Percentiles rank a stretch among this genome's conserved stretches.
These are phyloP conservation scores for Ceramica pisi DNA, from an alignment of 2,888 invertebrate genomes.

Conservation along the genomic window DNA sequence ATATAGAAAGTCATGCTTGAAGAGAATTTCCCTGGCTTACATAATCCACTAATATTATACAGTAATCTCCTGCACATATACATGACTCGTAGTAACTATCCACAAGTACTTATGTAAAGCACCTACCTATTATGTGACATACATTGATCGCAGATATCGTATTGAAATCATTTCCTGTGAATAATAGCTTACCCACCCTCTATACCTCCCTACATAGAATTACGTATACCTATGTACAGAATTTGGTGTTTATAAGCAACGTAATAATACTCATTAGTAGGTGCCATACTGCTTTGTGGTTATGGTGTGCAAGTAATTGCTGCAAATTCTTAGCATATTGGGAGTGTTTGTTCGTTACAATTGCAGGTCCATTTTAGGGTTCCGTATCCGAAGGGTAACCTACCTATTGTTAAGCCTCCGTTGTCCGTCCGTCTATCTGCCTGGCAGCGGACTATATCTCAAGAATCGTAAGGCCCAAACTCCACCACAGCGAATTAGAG, in stretches of 20 bases:
- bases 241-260: background rate
- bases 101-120: background rate
- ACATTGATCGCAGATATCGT: slow-evolving; percentile 33
- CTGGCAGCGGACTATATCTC: too few relatives aligned
- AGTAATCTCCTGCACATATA: background rate
- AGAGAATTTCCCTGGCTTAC: background rate
- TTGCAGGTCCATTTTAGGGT: too few relatives aligned
- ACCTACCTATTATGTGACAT: background rate
- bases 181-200: slow-evolving; percentile 34
- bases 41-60: background rate
- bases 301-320: slow-evolving; percentile 13
- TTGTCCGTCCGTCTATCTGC: too few relatives aligned
- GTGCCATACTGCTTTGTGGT: background rate
- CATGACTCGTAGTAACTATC: background rate
- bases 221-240: background rate
- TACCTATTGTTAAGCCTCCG: too few relatives aligned
- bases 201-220: background rate
- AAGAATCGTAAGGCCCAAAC: too few relatives aligned
- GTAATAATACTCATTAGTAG: background rate
- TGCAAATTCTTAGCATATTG: slow-evolving; percentile 19
- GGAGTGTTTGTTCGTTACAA: background rate
- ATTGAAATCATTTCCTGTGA: slow-evolving; percentile 49
- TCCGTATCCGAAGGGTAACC: too few relatives aligned
- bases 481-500: too few relatives aligned
- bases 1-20: background rate